Evolutionary conservation across 2,888 invertebrate genomes (phyloP).

Genomic region (Scrobipalpa atriplicella): DNA sequence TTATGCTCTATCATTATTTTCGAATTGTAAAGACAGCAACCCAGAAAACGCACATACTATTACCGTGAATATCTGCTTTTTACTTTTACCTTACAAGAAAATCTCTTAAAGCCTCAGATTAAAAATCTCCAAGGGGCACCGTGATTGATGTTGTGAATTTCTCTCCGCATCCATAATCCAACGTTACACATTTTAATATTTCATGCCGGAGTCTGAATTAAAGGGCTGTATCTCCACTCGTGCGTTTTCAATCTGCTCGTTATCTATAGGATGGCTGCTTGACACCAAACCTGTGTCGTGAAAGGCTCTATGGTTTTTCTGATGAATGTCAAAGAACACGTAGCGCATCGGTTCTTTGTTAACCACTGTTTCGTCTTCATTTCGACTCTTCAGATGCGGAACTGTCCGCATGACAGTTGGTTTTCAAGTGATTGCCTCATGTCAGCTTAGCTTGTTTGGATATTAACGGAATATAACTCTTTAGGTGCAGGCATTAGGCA

Average conservation of each 20-base stretch:
- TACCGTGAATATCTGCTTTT: background rate
- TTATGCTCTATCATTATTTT: no score
- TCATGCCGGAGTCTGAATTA: conserved; percentile 15
- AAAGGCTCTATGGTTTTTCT: no score
- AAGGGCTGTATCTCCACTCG: background rate
- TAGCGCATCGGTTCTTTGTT: no score
- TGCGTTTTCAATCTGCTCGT: background rate
- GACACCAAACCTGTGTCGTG: background rate
- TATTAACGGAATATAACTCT: no score
- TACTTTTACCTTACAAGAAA: background rate
- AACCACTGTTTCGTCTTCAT: no score
- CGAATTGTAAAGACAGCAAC: background rate
- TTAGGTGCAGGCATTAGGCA: no score
- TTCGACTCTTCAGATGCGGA: no score
- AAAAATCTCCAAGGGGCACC: background rate
- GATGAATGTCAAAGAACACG: no score
- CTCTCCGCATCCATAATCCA: conserved; percentile 10
- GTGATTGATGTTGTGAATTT: conserved; percentile 13
- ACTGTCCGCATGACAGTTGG: no score
- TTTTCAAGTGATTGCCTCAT: no score
- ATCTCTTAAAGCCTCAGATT: background rate
- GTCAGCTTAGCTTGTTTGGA: no score
- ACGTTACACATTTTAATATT: conserved; percentile 28
- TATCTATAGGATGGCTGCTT: background rate
- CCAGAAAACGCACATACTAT: background rate